Evolutionary conservation across 1,140 invertebrate species (phyloP).

Genomic region (Galleria mellonella): DNA sequence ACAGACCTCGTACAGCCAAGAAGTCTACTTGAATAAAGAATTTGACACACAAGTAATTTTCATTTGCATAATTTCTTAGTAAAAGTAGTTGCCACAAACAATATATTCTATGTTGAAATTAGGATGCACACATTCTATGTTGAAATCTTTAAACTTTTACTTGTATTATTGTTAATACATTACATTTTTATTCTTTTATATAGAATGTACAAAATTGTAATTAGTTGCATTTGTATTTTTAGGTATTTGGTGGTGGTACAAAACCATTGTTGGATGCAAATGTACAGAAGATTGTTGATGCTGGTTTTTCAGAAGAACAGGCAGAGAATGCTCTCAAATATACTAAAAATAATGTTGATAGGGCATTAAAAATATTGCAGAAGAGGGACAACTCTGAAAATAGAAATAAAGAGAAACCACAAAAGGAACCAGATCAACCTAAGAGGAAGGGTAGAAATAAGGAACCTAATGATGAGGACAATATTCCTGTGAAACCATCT

Average conservation of each 20-base stretch:
- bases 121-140: no score
- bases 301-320: slow-evolving; percentile 86
- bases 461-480: slow-evolving; percentile 76
- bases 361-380: slow-evolving; percentile 81
- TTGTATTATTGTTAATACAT: no score
- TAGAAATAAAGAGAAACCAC: slow-evolving; percentile 57
- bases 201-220: not conserved
- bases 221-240: slow-evolving; percentile 12
- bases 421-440: slow-evolving; percentile 50
- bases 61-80: no score
- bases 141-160: no score
- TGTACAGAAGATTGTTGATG: slow-evolving; percentile 87
- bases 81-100: no score
- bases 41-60: no score
- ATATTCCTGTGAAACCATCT: slow-evolving; percentile 82
- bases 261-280: slow-evolving; percentile 84
- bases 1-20: no score
- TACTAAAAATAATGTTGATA: slow-evolving; percentile 83
- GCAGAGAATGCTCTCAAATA: slow-evolving; percentile 83
- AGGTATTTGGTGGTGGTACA: slow-evolving; percentile 81
- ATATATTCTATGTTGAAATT: no score
- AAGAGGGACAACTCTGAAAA: slow-evolving; percentile 72
- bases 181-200: no score
- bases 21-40: no score
- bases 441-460: slow-evolving; percentile 73